Evolutionary conservation across 2,797 vertebrate genomes (phyloP), one percentile per base, ranked within the genome.

Genomic region (Hapalemur alaotrensis): DNA sequence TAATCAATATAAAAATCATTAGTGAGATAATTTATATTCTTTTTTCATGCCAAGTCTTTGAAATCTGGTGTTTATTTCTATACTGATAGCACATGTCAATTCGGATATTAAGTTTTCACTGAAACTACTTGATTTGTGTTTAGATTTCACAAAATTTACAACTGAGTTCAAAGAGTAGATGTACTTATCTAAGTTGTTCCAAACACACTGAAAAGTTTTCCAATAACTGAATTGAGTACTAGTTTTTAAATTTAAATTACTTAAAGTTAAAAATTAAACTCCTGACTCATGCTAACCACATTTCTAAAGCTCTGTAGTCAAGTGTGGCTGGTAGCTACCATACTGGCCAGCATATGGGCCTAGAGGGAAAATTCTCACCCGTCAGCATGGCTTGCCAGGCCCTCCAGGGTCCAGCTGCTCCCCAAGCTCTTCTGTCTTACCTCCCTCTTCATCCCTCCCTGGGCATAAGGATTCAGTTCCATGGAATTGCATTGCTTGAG

Each of bases 61-160:
- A 91, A 87, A 70, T 78, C 43, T 65, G 20, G 30, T n/a, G 2
- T 78, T 23, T 83, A 92, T 78, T 78, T 94, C 81, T 32, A 63
- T 0, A 13, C 35, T 72, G 70, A 54, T 0, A 59, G 22, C 1
- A 18, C 57, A 70, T 35, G 10, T 84, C 79, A 41, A 70, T 35
- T 90, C 28, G 22, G n/a, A 61, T 69, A 50, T 69, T 46, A 75
- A 48, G 18, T 79, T 84, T 90, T 90, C 41, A n/a, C 25, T 20
- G 76, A 70, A 70, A 57, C 52, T 30, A 52, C 35, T 76, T 8
- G 1, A 75, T 69, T 90, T 76, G 25, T 85, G 48, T 85, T 57
- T 75, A n/a, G n/a, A 75, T 75, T 85, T 86, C 22, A 50, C n/a
- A 82, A 90, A 50, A 86, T 30, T 59, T 73, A 38, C 69, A 59